Conservation (phyloP, 2,797 vertebrate species). For the Microhierax caerulescens region DNA sequence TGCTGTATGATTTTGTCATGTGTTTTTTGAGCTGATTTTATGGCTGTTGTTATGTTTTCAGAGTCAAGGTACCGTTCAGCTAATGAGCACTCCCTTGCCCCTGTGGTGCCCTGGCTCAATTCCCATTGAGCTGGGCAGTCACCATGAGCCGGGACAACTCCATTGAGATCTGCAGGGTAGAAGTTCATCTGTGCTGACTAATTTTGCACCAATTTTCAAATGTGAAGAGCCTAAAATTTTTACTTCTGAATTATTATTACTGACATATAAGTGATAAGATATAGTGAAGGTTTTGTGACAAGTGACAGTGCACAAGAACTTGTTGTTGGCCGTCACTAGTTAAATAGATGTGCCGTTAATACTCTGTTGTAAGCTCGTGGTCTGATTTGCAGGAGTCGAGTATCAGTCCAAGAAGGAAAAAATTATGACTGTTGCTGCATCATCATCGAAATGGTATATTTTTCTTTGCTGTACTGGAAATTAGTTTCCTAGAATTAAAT, state of each 20-base stretch:
- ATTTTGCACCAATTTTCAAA: background rate
- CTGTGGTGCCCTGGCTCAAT: background rate
- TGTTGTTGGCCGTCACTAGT: background rate
- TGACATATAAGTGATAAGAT: background rate
- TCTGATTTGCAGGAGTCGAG: background rate
- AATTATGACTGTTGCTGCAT: background rate
- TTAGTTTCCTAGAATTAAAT: conserved; percentile 5
- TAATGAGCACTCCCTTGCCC: background rate
- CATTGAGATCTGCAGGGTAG: background rate
- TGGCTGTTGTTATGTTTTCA: background rate
- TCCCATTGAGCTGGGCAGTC: background rate
- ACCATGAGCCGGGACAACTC: background rate
- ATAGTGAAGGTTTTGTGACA: background rate
- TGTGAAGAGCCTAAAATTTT: background rate
- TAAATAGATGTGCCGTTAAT: background rate
- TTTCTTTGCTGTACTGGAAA: background rate
- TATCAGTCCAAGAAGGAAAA: background rate
- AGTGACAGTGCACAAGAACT: background rate
- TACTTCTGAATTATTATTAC: background rate
- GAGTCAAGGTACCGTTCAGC: background rate
- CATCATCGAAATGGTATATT: background rate
- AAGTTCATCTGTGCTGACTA: background rate
- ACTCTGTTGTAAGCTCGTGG: background rate
- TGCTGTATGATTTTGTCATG: background rate
- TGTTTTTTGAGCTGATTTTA: background rate